phyloP scores from a whole-genome alignment of 2,888 invertebrate species.

The Nemotelus pantherinus region DNA sequence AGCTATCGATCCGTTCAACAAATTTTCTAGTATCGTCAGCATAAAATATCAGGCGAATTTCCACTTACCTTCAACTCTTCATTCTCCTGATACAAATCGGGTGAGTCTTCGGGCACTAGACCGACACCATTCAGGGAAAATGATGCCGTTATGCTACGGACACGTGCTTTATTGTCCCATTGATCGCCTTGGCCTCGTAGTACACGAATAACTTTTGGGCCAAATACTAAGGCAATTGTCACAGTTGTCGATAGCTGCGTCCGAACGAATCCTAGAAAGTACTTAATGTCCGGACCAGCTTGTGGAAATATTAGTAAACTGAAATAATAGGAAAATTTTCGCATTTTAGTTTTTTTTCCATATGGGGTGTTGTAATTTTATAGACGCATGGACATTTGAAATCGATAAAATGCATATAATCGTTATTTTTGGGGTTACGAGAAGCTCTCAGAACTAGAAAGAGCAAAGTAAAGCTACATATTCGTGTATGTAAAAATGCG shows the following conservation, averaged over 20 bases:
- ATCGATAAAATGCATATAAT: conserved; percentile 4
- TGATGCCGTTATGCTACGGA: conserved; percentile 84
- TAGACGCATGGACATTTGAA: neutral
- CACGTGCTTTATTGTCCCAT: conserved; percentile 86
- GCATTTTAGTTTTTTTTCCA: conserved; percentile 7
- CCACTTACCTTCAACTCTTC: conserved; percentile 82
- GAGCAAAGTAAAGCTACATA: neutral
- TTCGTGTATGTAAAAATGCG: neutral
- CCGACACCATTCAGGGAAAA: conserved; percentile 89
- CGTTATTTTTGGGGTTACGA: neutral
- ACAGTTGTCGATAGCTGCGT: conserved; percentile 93
- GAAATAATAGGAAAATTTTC: conserved; percentile 37
- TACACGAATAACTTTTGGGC: conserved; percentile 78
- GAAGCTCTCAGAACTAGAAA: too few species aligned
- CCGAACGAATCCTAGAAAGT: conserved; percentile 88
- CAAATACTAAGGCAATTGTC: conserved; percentile 63
- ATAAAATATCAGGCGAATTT: neutral
- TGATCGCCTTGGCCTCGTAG: conserved; percentile 88
- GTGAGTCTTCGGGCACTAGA: conserved; percentile 83
- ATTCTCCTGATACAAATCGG: conserved; percentile 89
- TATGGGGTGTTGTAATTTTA: neutral
- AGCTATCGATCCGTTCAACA: too few species aligned
- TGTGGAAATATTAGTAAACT: conserved; percentile 86
- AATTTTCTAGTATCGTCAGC: too few species aligned
- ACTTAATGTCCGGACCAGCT: conserved; percentile 92